Evolutionary conservation across 2,113 vertebrate species (phyloP).

Genomic region (Trachemys scripta): DNA sequence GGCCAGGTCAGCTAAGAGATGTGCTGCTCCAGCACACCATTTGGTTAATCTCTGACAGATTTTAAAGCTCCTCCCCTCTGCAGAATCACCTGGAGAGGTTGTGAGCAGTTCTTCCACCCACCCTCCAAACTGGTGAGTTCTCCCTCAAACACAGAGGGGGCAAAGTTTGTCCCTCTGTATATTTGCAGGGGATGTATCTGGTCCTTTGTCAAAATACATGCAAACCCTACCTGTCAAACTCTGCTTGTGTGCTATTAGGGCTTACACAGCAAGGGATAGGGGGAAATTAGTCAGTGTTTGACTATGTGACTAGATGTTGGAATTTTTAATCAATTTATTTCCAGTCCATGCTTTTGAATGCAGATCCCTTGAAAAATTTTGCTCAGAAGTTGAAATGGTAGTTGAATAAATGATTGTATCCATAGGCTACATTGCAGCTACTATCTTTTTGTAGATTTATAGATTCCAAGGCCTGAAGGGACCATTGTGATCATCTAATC

Average conservation of each 20-base stretch:
- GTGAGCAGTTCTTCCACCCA: too few relatives aligned
- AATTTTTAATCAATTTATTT: not conserved
- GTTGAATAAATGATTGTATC: not conserved
- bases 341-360: not conserved
- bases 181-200: not conserved
- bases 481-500: too few relatives aligned
- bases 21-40: too few relatives aligned
- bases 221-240: not conserved
- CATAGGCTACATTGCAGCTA: not conserved
- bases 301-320: not conserved
- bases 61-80: too few relatives aligned
- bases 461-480: too few relatives aligned
- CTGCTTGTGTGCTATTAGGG: not conserved
- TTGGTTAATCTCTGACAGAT: too few relatives aligned
- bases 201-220: not conserved
- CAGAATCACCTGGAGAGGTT: not conserved
- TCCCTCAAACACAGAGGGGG: accelerated
- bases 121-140: not conserved
- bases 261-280: not conserved
- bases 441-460: too few relatives aligned
- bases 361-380: not conserved
- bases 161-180: not conserved
- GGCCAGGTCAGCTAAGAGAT: too few relatives aligned
- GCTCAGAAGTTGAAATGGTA: not conserved
- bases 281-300: not conserved